Base-by-base conservation (phyloP, 1,140 invertebrate genomes). In the Sarcophaga bullata region DNA sequence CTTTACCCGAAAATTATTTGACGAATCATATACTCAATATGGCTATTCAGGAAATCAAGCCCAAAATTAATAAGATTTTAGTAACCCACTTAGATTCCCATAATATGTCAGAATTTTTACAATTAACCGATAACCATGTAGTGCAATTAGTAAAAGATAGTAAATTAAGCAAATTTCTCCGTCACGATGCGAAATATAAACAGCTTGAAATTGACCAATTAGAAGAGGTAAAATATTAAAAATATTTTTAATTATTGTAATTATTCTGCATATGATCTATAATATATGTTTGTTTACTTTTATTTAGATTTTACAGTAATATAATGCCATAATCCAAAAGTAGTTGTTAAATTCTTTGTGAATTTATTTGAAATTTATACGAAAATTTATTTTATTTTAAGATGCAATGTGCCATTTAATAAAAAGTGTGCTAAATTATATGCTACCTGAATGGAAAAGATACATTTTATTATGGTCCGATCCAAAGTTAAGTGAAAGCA, bases 1-100 rank as follows among this genome's bases (percentile, higher is more conserved):
- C n/a, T n/a, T n/a, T n/a, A n/a, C 86, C 87, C 13, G 72, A 84
- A 10, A 49, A 72, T 9, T 49, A 85, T 47, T 84, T 83, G 3
- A 50, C 82, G 13, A 84, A 86, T 81, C 4, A 78, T 58, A n/a
- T 82, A 6, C 11, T 82, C 7, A 15, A 15, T 8, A 3, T 62
- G 17, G 58, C 68, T 2, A 6, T 81, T 8, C 15, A 17, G 2
- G 62, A 72, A 52, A 37, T 15, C 8, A 72, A 81, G 0, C 46
- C 46, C 2, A 50, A 73, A 52, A 81, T 80, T n/a, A 37, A 81
- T 15, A 50, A 50, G 15, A 50, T 15, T 6, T 10, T 68, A n/a
- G 46, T 81, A 4, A 19, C 3, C 6, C n/a, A 81, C 5, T 49
- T 81, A 13, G 46, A 46, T 50, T 17, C 62, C 0, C 0, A 19